Evolutionary conservation across 2,888 invertebrate genomes (phyloP).

Genomic region (Xylocampa areola): DNA sequence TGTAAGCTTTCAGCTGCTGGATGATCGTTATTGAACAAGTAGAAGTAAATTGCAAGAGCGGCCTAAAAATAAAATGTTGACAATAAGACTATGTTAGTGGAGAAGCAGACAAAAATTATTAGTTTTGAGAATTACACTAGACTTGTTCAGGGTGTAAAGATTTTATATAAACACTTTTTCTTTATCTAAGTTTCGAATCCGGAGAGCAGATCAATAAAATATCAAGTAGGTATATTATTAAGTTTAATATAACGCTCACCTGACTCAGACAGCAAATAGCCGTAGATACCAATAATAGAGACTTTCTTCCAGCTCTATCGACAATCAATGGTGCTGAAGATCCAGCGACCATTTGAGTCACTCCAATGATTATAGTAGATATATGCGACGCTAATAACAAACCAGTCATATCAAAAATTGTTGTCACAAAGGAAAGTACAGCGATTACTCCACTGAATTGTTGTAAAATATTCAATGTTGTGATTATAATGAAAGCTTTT

Average conservation of each 20-base stretch:
- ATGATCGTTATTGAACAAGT: conserved; percentile 50
- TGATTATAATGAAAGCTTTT: conserved; percentile 65
- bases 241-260: too few species aligned
- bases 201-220: too few species aligned
- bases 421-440: conserved; percentile 66
- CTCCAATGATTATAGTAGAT: conserved; percentile 70
- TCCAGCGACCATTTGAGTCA: conserved; percentile 66
- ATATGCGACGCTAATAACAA: conserved; percentile 66
- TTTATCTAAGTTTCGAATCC: too few species aligned
- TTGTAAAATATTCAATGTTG: conserved; percentile 63
- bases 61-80: conserved; percentile 54
- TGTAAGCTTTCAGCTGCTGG: conserved; percentile 45
- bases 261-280: conserved; percentile 66
- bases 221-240: too few species aligned
- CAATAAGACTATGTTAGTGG: background rate
- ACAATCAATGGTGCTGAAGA: conserved; percentile 67
- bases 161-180: too few species aligned
- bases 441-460: conserved; percentile 69
- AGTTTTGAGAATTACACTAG: too few species aligned
- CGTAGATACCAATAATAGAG: conserved; percentile 67
- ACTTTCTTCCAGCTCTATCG: conserved; percentile 68
- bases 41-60: conserved; percentile 68
- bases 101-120: too few species aligned
- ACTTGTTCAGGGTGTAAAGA: too few species aligned
- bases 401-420: conserved; percentile 69